A percentile compares a stretch with the other conserved stretches of the same genome.
Evolutionary conservation across 2,888 invertebrate genomes (phyloP).

Genomic region (Hypolimnas misippus): DNA sequence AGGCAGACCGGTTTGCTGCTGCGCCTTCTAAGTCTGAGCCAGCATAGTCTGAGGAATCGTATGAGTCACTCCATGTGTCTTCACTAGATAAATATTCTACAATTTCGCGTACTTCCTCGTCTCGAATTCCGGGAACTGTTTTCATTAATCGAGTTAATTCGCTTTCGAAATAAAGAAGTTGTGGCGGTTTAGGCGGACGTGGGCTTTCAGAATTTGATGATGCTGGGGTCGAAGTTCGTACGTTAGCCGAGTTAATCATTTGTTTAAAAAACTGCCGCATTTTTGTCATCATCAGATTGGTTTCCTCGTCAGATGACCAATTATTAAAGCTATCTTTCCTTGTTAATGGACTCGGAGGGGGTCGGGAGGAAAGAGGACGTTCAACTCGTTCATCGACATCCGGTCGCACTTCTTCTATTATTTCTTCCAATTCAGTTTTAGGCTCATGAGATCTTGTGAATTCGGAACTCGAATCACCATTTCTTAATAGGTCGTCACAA

Average conservation of each 20-base stretch:
- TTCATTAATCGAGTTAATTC: slow-evolving; percentile 96
- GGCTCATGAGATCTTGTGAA: slow-evolving; percentile 79
- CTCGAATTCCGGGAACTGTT: slow-evolving; percentile 95
- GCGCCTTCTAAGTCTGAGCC: slow-evolving; percentile 93
- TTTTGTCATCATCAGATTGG: slow-evolving; percentile 97
- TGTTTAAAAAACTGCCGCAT: slow-evolving; percentile 97
- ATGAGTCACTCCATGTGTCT: slow-evolving; percentile 97
- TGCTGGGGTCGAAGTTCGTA: slow-evolving; percentile 81
- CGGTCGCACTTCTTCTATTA: slow-evolving; percentile 83
- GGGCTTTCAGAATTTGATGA: slow-evolving; percentile 83
- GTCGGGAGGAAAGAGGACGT: slow-evolving; percentile 79
- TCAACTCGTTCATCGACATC: slow-evolving; percentile 79
- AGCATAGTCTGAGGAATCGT: slow-evolving; percentile 96
- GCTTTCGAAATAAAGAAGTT: slow-evolving; percentile 94
- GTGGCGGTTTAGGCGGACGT: slow-evolving; percentile 90
- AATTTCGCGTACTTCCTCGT: slow-evolving; percentile 95
- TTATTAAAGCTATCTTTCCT: slow-evolving; percentile 96
- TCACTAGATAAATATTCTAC: slow-evolving; percentile 96
- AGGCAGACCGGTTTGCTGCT: slow-evolving; percentile 85
- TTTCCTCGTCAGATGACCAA: slow-evolving; percentile 97
- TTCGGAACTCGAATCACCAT: slow-evolving; percentile 83
- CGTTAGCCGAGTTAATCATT: slow-evolving; percentile 89
- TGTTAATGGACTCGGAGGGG: slow-evolving; percentile 85
- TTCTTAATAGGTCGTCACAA: slow-evolving; percentile 92
- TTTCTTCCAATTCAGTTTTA: slow-evolving; percentile 84